Base-by-base conservation (phyloP, 2,113 vertebrate genomes). In the Oenanthe melanoleuca region DNA sequence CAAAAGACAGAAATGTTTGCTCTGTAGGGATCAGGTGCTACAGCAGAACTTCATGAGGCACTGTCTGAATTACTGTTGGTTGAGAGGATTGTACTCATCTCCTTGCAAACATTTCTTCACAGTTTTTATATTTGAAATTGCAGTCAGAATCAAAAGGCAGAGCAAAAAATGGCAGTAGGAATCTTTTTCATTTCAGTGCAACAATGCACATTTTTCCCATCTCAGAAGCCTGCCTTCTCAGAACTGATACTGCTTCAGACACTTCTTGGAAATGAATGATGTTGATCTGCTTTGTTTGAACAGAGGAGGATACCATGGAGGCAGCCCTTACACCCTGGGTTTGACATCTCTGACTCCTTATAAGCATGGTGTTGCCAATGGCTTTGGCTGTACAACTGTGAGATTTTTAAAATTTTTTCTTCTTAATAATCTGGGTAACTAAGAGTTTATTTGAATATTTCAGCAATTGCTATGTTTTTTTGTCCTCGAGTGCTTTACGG, bases 301-400 rank as follows among this genome's bases (percentile, higher is more conserved):
- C 96, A 99, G 99, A 92, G 99, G 99, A 33, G 98, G 97, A 5
- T 99, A 99, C 95, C 99, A 99, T 1, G 99, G 99, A 70, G 95
- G 97, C 63, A 99, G 98, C 85, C 97, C 98, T 31, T 98, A 97
- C 49, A 65, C 98, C 0, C 95, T 99, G 89, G 99, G 98, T 45
- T 92, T 99, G 88, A 99, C 99, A 16, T 98, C 98, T 15, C 73
- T 99, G 49, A 82, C 97, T 26, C 6, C 14, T 19, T 99, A 98
- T 91, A 99, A 99, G 95, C 98, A 96, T 79, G 96, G 97, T 14
- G 69, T 99, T 34, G 96, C 98, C 69, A 96, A 80, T 63, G 98
- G 98, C 42, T 93, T 97, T 55, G 98, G 98, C 93, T 99, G 99
- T 95, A 97, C 97, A 92, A 78, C 97, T 20, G 98, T 98, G 81